Base-by-base conservation (phyloP, 2,797 vertebrate genomes). In the Tamandua tetradactyla region DNA sequence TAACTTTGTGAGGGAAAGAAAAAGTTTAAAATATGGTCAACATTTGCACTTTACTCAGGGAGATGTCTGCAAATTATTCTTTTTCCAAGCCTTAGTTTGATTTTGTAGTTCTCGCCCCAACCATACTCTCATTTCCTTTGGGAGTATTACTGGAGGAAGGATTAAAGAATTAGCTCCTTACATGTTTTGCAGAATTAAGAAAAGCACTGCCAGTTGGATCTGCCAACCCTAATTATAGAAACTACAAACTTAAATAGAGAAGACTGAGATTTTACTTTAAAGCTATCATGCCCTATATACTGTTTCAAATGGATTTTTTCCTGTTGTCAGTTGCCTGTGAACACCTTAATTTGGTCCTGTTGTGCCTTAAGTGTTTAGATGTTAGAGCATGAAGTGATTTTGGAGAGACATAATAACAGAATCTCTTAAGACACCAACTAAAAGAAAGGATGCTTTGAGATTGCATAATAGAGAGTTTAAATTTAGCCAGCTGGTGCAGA, bases 151-250 rank as follows among this genome's bases (percentile, higher is more conserved):
- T 87, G 84, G 87, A 94, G 80, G 91, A 86, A 96, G 55, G 89
- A 97, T 96, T 96, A 96, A 96, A 97, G 97, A 97, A 96, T 91
- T 93, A 89, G 83, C 68, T 96, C 95, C 75, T 95, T 95, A 93
- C 88, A 94, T 93, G 95, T 94, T 97, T 96, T 93, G 87, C 27
- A 75, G 89, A 96, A 95, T 95, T 95, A 95, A 94, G 93, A 90
- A 95, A 96, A 95, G 55, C 76, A 62, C 76, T 85, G 27, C 87
- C 71, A 84, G 89, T 97, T 93, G 74, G 66, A 92, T 89, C 66
- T 92, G 94, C 81, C 93, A 95, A 68, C 17, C 84, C 82, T 97
- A 96, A 95, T 92, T 96, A 96, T 81, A 97, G 91, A 83, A 97
- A 93, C 91, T 90, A 87, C 68, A 92, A 85, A 91, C 37, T 95